A percentile compares a stretch with the other conserved stretches of the same genome.
Conservation (phyloP, 2,888 invertebrate genomes). For the Psylliodes chrysocephalus region DNA sequence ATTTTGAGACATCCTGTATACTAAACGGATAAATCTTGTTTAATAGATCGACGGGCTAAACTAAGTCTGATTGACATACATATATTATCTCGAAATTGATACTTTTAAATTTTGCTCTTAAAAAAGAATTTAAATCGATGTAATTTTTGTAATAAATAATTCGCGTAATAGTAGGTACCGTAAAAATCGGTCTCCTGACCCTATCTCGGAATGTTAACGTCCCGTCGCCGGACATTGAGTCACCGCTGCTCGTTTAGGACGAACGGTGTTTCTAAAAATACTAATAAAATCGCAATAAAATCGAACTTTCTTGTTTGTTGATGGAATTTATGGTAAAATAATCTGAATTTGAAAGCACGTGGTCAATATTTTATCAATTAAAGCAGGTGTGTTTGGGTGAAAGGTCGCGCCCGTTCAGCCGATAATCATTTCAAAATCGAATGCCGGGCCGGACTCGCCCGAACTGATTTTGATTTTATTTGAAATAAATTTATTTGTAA, state of each 20-base stretch:
- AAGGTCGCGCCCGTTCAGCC: constrained; percentile 50
- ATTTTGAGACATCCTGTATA: too few relatives aligned
- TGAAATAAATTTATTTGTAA: too few relatives aligned
- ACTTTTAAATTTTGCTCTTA: too few relatives aligned
- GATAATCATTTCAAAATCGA: constrained; percentile 43
- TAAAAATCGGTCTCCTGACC: too few relatives aligned
- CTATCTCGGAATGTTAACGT: background rate
- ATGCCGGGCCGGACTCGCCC: constrained; percentile 18
- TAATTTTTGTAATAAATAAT: too few relatives aligned
- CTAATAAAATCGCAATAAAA: constrained; percentile 45
- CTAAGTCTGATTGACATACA: too few relatives aligned
- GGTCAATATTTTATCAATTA: constrained; percentile 59
- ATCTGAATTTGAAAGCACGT: constrained; percentile 55
- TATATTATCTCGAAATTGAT: too few relatives aligned
- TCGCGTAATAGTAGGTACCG: too few relatives aligned
- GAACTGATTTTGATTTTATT: constrained; percentile 1
- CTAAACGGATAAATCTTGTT: too few relatives aligned
- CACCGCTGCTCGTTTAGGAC: background rate
- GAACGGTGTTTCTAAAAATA: constrained; percentile 31
- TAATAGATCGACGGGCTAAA: too few relatives aligned
- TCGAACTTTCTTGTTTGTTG: constrained; percentile 37
- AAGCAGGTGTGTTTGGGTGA: constrained; percentile 56
- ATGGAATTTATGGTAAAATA: constrained; percentile 49
- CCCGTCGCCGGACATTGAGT: background rate
- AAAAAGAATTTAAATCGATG: too few relatives aligned